These are phyloP conservation scores for Druon quercuslanigerum DNA, from an alignment of 1,140 invertebrate species.

Conservation along the genomic window DNA sequence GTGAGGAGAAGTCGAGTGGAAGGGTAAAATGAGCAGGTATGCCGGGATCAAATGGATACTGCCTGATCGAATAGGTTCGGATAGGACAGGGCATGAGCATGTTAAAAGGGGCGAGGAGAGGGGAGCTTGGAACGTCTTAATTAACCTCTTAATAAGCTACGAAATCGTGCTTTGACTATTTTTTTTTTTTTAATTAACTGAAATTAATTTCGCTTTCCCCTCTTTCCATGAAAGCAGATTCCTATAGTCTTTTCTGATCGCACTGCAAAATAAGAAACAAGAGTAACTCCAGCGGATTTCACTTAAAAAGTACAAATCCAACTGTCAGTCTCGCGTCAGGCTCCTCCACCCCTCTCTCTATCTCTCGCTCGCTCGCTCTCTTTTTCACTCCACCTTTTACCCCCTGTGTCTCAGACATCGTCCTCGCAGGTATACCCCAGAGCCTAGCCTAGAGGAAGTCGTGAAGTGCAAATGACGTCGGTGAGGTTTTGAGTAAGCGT, in stretches of 20 bases:
- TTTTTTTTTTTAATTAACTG: too few relatives aligned
- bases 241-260: not conserved
- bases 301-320: slow-evolving; percentile 63
- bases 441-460: slow-evolving; percentile 44
- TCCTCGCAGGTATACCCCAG: slow-evolving; percentile 1
- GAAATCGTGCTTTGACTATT: too few relatives aligned
- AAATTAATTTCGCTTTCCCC: too few relatives aligned
- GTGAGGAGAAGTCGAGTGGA: too few relatives aligned
- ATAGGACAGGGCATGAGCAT: too few relatives aligned
- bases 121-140: too few relatives aligned
- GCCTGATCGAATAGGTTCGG: too few relatives aligned
- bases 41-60: too few relatives aligned
- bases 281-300: slow-evolving; percentile 37
- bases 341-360: not conserved
- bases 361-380: not conserved
- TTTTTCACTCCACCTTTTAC: slow-evolving; percentile 41
- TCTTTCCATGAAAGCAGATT: not conserved
- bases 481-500: slow-evolving; percentile 49
- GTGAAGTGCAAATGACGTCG: slow-evolving; percentile 60
- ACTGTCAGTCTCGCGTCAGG: slow-evolving; percentile 60
- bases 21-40: too few relatives aligned
- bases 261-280: slow-evolving; percentile 34
- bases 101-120: too few relatives aligned
- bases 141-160: too few relatives aligned
- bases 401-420: slow-evolving; percentile 42